Evolutionary conservation across 2,888 invertebrate genomes (phyloP).

Genomic region (Priocnemis perturbator): DNA sequence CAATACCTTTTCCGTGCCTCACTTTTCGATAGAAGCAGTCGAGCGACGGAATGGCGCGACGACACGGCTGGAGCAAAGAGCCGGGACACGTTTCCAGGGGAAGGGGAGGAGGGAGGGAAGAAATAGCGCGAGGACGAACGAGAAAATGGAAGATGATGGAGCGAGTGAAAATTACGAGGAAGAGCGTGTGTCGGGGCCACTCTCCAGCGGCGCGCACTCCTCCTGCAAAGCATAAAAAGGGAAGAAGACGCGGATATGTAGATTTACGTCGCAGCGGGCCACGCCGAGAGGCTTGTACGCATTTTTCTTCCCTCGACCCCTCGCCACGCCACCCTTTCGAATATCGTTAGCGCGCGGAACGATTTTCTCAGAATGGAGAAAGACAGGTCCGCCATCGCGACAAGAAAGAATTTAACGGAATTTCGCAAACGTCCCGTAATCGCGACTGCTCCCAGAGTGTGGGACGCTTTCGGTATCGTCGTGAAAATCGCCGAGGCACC

Average conservation of each 20-base stretch:
- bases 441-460: neutral
- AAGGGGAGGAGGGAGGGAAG: neutral
- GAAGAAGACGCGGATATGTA: conserved; percentile 4
- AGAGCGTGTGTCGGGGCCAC: too few relatives aligned
- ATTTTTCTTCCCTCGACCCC: neutral
- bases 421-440: neutral
- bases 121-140: neutral
- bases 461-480: neutral
- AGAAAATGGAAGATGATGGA: neutral
- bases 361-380: neutral
- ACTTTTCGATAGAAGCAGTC: neutral
- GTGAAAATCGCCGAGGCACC: neutral
- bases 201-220: too few relatives aligned
- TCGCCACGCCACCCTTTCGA: neutral
- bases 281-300: neutral
- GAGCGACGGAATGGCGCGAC: neutral
- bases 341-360: conserved; percentile 1
- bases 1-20: too few relatives aligned
- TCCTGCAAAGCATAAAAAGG: neutral
- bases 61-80: too few relatives aligned
- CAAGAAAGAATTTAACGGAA: neutral
- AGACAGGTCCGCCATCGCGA: neutral
- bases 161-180: too few relatives aligned
- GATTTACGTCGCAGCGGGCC: neutral
- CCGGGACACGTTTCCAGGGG: too few relatives aligned